Conservation (phyloP, 35 echinoderm and acorn worm species). For the Lytechinus pictus region DNA sequence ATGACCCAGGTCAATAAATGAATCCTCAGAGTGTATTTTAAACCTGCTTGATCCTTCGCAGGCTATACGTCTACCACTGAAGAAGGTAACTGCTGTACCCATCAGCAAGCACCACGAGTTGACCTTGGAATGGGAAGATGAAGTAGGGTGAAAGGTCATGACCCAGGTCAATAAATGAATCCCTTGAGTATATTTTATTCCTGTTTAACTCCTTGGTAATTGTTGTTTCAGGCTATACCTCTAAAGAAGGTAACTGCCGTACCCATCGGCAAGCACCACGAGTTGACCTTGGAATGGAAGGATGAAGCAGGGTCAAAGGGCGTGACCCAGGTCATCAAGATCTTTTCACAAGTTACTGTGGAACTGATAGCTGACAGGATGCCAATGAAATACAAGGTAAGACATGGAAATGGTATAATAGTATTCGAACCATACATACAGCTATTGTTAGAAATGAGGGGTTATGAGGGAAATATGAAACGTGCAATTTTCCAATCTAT, state of each 20-base stretch:
- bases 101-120: too few species aligned
- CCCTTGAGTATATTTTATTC: too few species aligned
- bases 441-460: too few species aligned
- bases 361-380: constrained; percentile 48
- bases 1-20: too few species aligned
- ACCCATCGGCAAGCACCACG: not conserved
- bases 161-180: too few species aligned
- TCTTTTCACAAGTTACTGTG: constrained; percentile 46
- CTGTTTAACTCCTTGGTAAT: too few species aligned
- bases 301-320: constrained; percentile 43
- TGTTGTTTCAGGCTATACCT: constrained; percentile 44
- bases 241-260: constrained; percentile 33
- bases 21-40: too few species aligned
- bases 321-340: constrained; percentile 55
- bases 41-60: not conserved
- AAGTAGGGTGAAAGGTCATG: too few species aligned
- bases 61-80: constrained; percentile 57
- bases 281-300: constrained; percentile 48
- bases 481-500: not conserved
- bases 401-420: not conserved
- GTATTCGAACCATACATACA: too few species aligned
- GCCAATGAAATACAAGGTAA: constrained; percentile 52
- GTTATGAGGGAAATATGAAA: too few species aligned
- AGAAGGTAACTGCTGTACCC: not conserved
- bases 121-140: too few species aligned